Conservation (phyloP, 2,113 vertebrate genomes). For the Oncorhynchus mykiss region DNA sequence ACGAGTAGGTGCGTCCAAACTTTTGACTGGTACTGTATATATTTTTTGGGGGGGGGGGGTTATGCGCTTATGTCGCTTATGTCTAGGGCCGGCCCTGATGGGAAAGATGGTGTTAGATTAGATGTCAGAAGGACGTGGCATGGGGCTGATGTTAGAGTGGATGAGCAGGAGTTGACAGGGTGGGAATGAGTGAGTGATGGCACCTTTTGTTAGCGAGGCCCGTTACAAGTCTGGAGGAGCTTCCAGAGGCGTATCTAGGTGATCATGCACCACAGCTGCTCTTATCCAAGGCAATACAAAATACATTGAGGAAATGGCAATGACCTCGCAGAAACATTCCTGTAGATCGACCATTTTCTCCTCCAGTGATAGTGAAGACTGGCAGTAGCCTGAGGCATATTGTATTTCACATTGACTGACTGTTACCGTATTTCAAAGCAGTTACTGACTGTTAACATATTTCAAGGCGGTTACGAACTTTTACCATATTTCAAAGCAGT, state of each 20-base stretch:
- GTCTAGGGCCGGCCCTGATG: neutral
- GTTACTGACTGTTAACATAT: no score
- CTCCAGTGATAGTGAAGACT: no score
- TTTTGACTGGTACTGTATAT: no score
- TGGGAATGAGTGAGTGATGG: no score
- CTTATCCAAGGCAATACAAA: neutral
- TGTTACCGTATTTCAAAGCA: no score
- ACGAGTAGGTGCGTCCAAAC: no score
- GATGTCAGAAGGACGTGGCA: neutral
- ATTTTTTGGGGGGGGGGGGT: no score
- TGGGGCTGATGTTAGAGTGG: neutral
- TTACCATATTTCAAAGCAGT: no score
- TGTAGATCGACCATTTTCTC: neutral
- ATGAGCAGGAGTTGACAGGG: neutral
- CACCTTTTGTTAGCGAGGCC: neutral
- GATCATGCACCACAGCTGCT: neutral
- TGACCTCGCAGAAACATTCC: neutral
- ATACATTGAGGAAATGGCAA: neutral
- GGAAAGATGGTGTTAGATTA: slow-evolving; percentile 1
- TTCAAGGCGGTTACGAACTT: no score
- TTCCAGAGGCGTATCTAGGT: neutral
- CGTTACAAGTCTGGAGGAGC: neutral
- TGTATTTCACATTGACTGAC: no score
- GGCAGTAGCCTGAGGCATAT: no score
- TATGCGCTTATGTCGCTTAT: no score